Evolutionary conservation across 2,888 invertebrate genomes (phyloP).

Genomic region (Trimorus sp.): DNA sequence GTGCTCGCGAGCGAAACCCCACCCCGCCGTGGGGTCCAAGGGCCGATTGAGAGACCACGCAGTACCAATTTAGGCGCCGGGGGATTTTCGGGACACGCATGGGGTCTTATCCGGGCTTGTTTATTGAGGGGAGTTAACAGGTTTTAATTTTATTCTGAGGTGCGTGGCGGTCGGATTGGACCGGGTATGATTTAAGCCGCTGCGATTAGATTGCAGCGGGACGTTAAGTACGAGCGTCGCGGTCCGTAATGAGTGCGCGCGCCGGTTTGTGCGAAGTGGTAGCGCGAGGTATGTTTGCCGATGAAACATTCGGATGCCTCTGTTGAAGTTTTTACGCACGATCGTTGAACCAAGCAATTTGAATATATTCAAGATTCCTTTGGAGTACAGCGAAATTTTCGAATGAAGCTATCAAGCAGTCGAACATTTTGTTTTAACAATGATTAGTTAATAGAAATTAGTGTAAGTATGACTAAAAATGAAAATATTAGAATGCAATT

Average conservation of each 20-base stretch:
- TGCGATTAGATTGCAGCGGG: constrained; percentile 26
- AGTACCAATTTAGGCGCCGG: constrained; percentile 18
- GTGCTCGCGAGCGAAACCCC: no score
- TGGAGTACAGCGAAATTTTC: no score
- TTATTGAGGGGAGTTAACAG: constrained; percentile 27
- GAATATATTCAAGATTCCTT: no score
- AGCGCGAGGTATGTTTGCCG: neutral
- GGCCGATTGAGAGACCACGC: neutral
- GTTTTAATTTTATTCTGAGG: constrained; percentile 35
- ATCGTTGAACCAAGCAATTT: no score
- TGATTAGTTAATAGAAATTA: no score
- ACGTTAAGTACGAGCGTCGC: constrained; percentile 26
- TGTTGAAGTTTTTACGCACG: no score
- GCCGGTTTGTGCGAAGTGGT: neutral
- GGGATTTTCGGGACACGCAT: neutral
- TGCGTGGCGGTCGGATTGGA: constrained; percentile 19
- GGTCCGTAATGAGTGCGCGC: constrained; percentile 10
- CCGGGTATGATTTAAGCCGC: constrained; percentile 29
- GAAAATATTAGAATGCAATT: no score
- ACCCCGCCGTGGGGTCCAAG: no score
- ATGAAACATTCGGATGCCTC: no score
- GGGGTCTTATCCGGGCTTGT: constrained; percentile 25
- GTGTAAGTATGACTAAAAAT: no score
- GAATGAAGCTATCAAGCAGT: no score
- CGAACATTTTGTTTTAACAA: no score